Evolutionary conservation across 1,140 invertebrate genomes (phyloP).

Genomic region (Dendrolimus kikuchii): DNA sequence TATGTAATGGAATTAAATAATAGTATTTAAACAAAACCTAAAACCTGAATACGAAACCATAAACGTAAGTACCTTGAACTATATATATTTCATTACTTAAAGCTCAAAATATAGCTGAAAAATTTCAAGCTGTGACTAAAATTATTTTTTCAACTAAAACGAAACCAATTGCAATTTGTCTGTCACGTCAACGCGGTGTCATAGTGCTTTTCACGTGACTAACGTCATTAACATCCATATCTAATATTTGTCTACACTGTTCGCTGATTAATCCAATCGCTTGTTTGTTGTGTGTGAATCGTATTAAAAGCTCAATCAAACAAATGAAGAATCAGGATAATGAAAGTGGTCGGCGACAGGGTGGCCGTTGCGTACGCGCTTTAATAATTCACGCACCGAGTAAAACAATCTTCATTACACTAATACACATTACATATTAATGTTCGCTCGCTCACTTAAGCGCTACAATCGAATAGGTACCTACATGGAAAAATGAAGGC

Average conservation of each 20-base stretch:
- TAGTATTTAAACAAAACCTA: no score
- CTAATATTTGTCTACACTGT: slow-evolving; percentile 56
- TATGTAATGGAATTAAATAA: no score
- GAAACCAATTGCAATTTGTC: no score
- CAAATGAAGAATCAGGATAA: slow-evolving; percentile 71
- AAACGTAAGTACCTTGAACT: no score
- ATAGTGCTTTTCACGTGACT: slow-evolving; percentile 19
- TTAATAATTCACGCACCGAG: slow-evolving; percentile 63
- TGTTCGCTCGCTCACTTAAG: slow-evolving; percentile 21
- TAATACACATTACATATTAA: slow-evolving; percentile 60
- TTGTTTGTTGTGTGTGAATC: slow-evolving; percentile 58
- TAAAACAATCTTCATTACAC: slow-evolving; percentile 70
- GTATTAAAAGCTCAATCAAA: slow-evolving; percentile 71
- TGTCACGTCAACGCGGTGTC: no score
- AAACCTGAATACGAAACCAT: no score
- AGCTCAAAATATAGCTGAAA: no score
- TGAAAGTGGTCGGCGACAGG: slow-evolving; percentile 39
- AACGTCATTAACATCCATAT: slow-evolving; percentile 43
- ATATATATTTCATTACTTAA: no score
- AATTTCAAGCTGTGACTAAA: no score
- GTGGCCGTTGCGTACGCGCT: slow-evolving; percentile 62
- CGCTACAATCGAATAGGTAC: slow-evolving; percentile 17
- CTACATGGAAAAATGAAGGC: slow-evolving; percentile 16
- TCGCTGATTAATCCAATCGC: slow-evolving; percentile 60
- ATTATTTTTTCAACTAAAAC: no score